These are phyloP conservation scores for Cynaeus angustus DNA, from an alignment of 2,888 invertebrate genomes.

Conservation along the genomic window DNA sequence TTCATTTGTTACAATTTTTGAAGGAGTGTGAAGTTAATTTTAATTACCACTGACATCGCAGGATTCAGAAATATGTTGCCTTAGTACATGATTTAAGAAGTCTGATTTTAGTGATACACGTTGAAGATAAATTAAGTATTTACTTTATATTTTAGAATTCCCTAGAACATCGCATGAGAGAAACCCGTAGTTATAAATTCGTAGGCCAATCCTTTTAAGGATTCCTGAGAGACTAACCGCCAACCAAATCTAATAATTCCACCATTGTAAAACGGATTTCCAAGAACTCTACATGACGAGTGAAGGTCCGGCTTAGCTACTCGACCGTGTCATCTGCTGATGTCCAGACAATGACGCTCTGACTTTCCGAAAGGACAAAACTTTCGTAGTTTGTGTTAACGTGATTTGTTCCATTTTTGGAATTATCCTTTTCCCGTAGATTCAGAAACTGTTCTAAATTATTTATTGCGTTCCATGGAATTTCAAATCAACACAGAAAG, in stretches of 20 bases:
- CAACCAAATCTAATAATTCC: constrained; percentile 57
- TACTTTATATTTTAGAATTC: too few relatives aligned
- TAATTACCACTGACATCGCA: too few relatives aligned
- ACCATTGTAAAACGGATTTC: constrained; percentile 50
- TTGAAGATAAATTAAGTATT: too few relatives aligned
- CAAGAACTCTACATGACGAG: constrained; percentile 5
- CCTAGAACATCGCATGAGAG: too few relatives aligned
- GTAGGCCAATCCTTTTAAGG: constrained; percentile 17
- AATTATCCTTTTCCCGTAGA: constrained; percentile 11
- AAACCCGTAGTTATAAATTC: not conserved
- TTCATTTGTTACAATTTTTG: too few relatives aligned
- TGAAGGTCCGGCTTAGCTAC: constrained; percentile 23
- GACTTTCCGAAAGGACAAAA: constrained; percentile 39
- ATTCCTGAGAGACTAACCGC: constrained; percentile 14
- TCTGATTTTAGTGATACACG: too few relatives aligned
- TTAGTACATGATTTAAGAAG: too few relatives aligned
- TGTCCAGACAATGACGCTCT: constrained; percentile 39
- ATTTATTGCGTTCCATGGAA: constrained; percentile 28
- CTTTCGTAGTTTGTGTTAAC: constrained; percentile 11
- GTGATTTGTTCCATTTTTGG: constrained; percentile 11
- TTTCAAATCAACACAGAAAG: constrained; percentile 24
- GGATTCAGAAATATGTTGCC: too few relatives aligned
- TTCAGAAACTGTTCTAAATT: constrained; percentile 2
- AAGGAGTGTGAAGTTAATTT: too few relatives aligned
- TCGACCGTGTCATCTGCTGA: constrained; percentile 51